Evolutionary conservation across 2,113 vertebrate genomes (phyloP).

Genomic region (Nothocercus julius): DNA sequence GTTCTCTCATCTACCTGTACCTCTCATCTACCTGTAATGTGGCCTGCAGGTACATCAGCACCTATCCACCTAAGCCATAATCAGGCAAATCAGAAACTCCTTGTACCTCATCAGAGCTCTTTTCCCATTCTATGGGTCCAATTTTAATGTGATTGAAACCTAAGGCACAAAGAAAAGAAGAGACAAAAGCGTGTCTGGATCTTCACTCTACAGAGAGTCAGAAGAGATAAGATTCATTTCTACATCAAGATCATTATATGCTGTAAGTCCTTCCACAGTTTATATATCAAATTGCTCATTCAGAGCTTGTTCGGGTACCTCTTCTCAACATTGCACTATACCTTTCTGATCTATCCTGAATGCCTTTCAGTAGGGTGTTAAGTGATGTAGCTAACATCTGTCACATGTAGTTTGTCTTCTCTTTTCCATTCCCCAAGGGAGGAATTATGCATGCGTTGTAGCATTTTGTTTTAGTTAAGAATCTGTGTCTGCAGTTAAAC

Average conservation of each 20-base stretch:
- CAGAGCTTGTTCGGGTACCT: conserved; percentile 7
- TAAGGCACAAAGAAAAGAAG: rapidly evolving
- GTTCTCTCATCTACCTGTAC: neutral
- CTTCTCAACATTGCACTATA: neutral
- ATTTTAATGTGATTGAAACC: neutral
- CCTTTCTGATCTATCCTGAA: conserved; percentile 32
- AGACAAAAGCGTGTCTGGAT: neutral
- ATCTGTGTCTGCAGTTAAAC: conserved; percentile 8
- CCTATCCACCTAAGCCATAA: too few species aligned
- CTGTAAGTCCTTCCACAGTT: neutral
- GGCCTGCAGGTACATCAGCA: neutral
- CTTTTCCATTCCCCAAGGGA: conserved; percentile 40
- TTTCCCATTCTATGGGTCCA: neutral
- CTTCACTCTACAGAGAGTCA: neutral
- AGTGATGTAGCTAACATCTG: conserved; percentile 65
- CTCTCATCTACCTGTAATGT: rapidly evolving
- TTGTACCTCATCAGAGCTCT: neutral
- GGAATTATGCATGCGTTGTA: conserved; percentile 37
- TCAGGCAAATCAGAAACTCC: neutral
- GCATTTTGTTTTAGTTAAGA: conserved; percentile 42
- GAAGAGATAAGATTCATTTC: neutral
- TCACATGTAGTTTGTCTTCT: conserved; percentile 54
- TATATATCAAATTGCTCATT: conserved; percentile 10
- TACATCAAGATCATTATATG: rapidly evolving
- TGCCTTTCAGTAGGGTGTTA: conserved; percentile 40